Conservation (phyloP, 1,140 invertebrate species). For the Monochamus saltuarius region DNA sequence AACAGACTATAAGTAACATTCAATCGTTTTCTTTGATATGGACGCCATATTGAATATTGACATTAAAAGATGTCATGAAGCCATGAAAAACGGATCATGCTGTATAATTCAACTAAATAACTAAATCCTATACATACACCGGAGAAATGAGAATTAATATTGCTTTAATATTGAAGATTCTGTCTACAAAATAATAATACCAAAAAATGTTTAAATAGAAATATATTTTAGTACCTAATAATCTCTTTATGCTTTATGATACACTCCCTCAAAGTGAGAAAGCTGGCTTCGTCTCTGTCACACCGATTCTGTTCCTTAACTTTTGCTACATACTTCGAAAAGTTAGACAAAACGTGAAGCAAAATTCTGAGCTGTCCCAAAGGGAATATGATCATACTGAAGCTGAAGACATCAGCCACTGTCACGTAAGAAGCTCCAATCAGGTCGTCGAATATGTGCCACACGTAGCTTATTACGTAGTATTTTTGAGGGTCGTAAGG, state of each 20-base stretch:
- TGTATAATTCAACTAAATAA: too few species aligned
- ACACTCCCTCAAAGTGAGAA: conserved; percentile 8
- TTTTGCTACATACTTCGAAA: conserved; percentile 10
- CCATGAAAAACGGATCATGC: too few species aligned
- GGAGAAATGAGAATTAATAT: too few species aligned
- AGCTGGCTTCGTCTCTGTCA: conserved; percentile 5
- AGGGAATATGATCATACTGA: conserved; percentile 23
- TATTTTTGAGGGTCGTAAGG: conserved; percentile 22
- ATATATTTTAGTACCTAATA: too few species aligned
- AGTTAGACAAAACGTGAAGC: conserved; percentile 18
- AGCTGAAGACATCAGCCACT: conserved; percentile 22
- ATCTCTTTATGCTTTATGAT: conserved; percentile 14
- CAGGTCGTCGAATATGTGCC: conserved; percentile 18
- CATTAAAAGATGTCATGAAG: too few species aligned
- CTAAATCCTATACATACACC: too few species aligned
- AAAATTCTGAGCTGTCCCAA: conserved; percentile 22
- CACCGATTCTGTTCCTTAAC: neutral
- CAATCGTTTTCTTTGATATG: too few species aligned
- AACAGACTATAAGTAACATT: too few species aligned
- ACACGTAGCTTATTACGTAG: conserved; percentile 19
- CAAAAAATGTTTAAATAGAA: too few species aligned
- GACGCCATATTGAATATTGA: too few species aligned
- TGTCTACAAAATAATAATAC: too few species aligned
- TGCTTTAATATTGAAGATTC: too few species aligned
- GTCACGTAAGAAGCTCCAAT: conserved; percentile 27